Conservation (phyloP, 2,797 vertebrate species). For the Oryzias dopingdopingensis region DNA sequence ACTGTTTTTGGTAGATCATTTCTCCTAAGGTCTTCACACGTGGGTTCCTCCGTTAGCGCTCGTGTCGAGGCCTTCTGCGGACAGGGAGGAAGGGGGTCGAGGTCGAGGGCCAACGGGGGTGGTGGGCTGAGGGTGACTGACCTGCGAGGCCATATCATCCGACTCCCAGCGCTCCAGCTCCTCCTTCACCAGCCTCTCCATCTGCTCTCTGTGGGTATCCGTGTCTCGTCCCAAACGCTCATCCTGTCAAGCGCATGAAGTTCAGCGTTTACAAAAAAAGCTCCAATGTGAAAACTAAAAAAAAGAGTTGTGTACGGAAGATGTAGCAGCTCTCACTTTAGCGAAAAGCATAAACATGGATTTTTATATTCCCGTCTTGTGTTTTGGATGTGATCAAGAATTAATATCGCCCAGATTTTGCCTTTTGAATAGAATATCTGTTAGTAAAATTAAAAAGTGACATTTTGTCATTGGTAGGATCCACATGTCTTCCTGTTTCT, state of each 20-base stretch:
- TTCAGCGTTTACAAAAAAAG: not conserved
- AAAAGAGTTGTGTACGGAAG: too few species aligned
- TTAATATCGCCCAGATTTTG: too few species aligned
- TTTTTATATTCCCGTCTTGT: too few species aligned
- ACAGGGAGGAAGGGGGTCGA: slow-evolving; percentile 88
- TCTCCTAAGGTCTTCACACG: slow-evolving; percentile 60
- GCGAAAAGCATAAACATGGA: too few species aligned
- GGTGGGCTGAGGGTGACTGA: slow-evolving; percentile 80
- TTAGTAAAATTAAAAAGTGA: too few species aligned
- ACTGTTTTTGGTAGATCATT: slow-evolving; percentile 27
- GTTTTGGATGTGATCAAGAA: too few species aligned
- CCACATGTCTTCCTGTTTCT: too few species aligned
- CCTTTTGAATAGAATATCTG: too few species aligned
- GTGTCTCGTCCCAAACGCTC: slow-evolving; percentile 86
- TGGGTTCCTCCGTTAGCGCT: slow-evolving; percentile 72
- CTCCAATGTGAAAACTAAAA: too few species aligned
- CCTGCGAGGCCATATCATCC: slow-evolving; percentile 86
- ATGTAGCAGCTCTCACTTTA: too few species aligned
- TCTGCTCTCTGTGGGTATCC: slow-evolving; percentile 89
- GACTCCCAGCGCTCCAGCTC: slow-evolving; percentile 95
- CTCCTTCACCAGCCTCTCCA: slow-evolving; percentile 90
- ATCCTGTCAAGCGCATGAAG: slow-evolving; percentile 74
- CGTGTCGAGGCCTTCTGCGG: slow-evolving; percentile 80
- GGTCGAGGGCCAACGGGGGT: slow-evolving; percentile 77
- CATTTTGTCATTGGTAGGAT: too few species aligned